These are phyloP conservation scores for Pimephales promelas DNA, from an alignment of 2,113 vertebrate genomes.

Conservation along the genomic window DNA sequence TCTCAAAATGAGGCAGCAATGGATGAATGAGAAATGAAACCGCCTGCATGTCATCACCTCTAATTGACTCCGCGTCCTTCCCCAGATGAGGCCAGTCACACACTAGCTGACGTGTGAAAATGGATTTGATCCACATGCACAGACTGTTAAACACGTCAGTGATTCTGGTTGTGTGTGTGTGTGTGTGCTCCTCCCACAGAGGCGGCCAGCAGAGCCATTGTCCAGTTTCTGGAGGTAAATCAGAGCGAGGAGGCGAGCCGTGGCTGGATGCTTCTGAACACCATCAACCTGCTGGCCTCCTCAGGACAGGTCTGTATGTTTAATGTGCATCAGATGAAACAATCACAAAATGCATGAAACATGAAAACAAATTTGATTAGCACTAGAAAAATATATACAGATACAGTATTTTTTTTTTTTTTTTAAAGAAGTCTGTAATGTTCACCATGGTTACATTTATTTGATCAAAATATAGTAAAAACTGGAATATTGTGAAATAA, in stretches of 20 bases:
- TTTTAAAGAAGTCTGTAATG: background rate
- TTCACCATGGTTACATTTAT: background rate
- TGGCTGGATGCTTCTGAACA: constrained; percentile 98
- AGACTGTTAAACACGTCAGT: constrained; percentile 32
- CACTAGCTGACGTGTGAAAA: constrained; percentile 41
- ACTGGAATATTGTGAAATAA: background rate
- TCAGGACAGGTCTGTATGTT: constrained; percentile 90
- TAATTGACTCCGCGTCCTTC: constrained; percentile 43
- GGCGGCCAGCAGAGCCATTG: constrained; percentile 96
- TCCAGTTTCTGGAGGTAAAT: constrained; percentile 98
- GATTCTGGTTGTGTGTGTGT: constrained; percentile 46
- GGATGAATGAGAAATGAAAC: constrained; percentile 5
- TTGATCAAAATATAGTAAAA: background rate
- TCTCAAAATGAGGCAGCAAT: background rate
- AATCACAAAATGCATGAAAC: background rate
- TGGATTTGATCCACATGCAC: constrained; percentile 45
- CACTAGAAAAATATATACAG: background rate
- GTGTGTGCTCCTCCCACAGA: constrained; percentile 73
- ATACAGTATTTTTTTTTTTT: background rate
- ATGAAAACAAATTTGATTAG: background rate
- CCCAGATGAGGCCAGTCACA: constrained; percentile 43
- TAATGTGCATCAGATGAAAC: background rate
- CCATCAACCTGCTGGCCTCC: constrained; percentile 96
- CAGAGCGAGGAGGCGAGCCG: constrained; percentile 98
- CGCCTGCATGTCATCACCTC: constrained; percentile 41